Evolutionary conservation across 2,113 vertebrate genomes (phyloP).

Genomic region (Centropus bengalensis): DNA sequence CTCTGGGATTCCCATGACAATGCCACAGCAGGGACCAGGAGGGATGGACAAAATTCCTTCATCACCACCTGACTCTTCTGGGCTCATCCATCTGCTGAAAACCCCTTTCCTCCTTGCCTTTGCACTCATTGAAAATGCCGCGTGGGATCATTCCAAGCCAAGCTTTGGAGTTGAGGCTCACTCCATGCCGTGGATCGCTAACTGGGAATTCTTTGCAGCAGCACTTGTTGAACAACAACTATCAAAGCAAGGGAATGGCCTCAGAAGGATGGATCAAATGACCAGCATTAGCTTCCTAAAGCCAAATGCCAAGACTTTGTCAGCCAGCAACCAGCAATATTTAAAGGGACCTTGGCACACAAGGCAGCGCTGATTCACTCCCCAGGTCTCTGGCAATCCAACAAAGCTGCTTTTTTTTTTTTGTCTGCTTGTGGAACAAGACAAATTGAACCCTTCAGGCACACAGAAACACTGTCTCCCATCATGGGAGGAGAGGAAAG

Average conservation of each 20-base stretch:
- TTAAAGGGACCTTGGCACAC: background rate
- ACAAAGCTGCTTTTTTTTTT: background rate
- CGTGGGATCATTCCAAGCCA: background rate
- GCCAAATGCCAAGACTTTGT: background rate
- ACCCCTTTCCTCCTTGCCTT: background rate
- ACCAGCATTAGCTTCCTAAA: background rate
- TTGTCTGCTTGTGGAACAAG: background rate
- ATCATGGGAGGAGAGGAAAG: background rate
- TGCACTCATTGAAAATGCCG: background rate
- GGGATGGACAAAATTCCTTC: background rate
- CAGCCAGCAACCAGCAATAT: background rate
- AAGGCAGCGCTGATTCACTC: background rate
- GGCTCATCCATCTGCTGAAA: background rate
- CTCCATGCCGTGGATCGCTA: background rate
- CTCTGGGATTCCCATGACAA: rapidly evolving
- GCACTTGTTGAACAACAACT: background rate
- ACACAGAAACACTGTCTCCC: background rate
- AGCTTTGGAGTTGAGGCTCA: background rate
- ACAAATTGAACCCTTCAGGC: background rate
- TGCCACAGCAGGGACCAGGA: background rate
- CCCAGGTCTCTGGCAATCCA: background rate
- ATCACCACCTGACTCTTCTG: background rate
- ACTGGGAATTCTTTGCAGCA: background rate
- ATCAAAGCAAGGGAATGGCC: background rate
- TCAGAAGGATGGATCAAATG: background rate